A percentile compares a stretch with the other conserved stretches of the same genome.
These are phyloP conservation scores for Oxycera nigricornis DNA, from an alignment of 2,888 invertebrate species.

Conservation along the genomic window DNA sequence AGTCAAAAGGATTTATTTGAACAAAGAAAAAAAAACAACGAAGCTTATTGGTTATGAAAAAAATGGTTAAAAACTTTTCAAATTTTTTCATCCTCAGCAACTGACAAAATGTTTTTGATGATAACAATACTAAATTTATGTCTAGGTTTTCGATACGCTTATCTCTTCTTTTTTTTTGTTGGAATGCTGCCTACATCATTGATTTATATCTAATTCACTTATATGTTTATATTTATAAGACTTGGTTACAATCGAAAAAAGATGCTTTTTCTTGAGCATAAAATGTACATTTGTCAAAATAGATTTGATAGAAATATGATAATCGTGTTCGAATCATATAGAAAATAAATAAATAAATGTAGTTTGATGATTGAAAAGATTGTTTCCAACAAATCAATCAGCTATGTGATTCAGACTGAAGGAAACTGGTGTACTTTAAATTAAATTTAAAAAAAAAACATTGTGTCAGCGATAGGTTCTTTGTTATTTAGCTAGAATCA, in stretches of 20 bases:
- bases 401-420: too few species aligned
- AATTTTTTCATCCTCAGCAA: constrained; percentile 52
- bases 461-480: constrained; percentile 63
- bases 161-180: constrained; percentile 21
- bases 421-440: constrained; percentile 33
- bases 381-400: too few species aligned
- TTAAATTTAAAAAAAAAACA: constrained; percentile 53
- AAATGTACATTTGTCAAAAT: background rate
- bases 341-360: background rate
- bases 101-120: constrained; percentile 65
- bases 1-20: constrained; percentile 4
- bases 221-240: constrained; percentile 35
- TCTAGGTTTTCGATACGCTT: too few species aligned
- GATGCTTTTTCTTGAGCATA: background rate
- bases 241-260: constrained; percentile 21
- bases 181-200: background rate
- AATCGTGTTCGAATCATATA: background rate
- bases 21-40: background rate
- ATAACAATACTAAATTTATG: constrained; percentile 51
- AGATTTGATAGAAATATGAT: constrained; percentile 27
- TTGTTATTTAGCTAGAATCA: too few species aligned
- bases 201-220: constrained; percentile 4
- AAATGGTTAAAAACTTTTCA: background rate
- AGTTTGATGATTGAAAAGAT: background rate
- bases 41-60: too few species aligned